Evolutionary conservation across 2,797 vertebrate genomes (phyloP).

Genomic region (Xenopus petersii): DNA sequence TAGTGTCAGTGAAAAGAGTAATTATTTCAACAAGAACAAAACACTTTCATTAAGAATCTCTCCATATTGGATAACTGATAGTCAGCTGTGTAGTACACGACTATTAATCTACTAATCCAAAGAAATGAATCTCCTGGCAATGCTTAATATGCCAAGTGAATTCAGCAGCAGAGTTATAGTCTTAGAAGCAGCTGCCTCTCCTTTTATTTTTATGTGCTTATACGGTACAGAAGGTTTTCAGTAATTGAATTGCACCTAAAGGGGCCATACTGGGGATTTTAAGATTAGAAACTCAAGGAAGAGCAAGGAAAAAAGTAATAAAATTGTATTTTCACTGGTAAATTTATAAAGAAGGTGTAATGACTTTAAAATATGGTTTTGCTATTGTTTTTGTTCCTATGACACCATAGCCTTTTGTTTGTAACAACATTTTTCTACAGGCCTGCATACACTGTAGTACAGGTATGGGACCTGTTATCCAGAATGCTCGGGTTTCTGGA

Average conservation of each 20-base stretch:
- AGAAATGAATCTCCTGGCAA: slow-evolving; percentile 6
- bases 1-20: slow-evolving; percentile 1
- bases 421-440: too few relatives aligned
- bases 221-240: not conserved
- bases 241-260: slow-evolving; percentile 16
- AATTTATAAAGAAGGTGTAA: too few relatives aligned
- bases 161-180: slow-evolving; percentile 1
- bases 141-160: slow-evolving; percentile 4
- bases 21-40: slow-evolving; percentile 1
- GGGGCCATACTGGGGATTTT: slow-evolving; percentile 1
- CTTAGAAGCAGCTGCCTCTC: slow-evolving; percentile 6
- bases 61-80: slow-evolving; percentile 14
- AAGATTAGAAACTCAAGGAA: not conserved
- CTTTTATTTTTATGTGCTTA: slow-evolving; percentile 17
- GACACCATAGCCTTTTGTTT: too few relatives aligned
- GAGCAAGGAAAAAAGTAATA: not conserved
- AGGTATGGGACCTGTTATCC: too few relatives aligned
- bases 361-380: too few relatives aligned
- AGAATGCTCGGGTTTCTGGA: too few relatives aligned
- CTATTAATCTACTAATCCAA: slow-evolving; percentile 20
- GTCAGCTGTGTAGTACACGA: slow-evolving; percentile 10
- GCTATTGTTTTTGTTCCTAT: too few relatives aligned
- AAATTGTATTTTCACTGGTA: too few relatives aligned
- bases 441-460: too few relatives aligned
- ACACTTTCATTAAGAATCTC: slow-evolving; percentile 5